A percentile compares a stretch with the other conserved stretches of the same genome.
phyloP scores from a whole-genome alignment of 2,797 vertebrate species.

The Cyprinella venusta region DNA sequence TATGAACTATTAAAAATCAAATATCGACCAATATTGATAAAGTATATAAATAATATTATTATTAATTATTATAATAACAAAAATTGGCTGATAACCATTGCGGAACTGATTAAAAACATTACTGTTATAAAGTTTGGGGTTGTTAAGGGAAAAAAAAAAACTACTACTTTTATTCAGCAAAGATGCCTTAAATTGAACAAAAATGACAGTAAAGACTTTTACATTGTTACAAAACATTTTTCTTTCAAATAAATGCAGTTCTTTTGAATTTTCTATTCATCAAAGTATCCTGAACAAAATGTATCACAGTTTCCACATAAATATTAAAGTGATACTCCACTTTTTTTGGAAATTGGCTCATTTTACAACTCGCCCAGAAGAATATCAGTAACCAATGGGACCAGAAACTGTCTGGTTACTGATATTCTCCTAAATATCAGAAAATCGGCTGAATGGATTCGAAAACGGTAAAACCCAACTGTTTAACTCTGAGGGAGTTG shows the following conservation, averaged over 20 bases:
- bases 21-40: neutral
- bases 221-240: neutral
- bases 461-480: too few species aligned
- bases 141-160: neutral
- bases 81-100: neutral
- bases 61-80: neutral
- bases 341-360: too few species aligned
- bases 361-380: too few species aligned
- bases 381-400: too few species aligned
- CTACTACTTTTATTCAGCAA: neutral
- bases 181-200: neutral
- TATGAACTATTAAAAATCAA: neutral
- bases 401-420: too few species aligned
- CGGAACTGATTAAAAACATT: neutral
- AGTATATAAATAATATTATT: neutral
- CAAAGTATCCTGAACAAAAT: neutral
- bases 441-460: too few species aligned
- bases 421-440: too few species aligned
- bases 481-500: too few species aligned
- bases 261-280: neutral
- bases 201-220: neutral
- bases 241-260: neutral
- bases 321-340: too few species aligned
- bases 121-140: neutral
- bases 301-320: neutral